Base-by-base conservation (phyloP, 2,113 vertebrate genomes). In the Chloropsis cyanopogon region DNA sequence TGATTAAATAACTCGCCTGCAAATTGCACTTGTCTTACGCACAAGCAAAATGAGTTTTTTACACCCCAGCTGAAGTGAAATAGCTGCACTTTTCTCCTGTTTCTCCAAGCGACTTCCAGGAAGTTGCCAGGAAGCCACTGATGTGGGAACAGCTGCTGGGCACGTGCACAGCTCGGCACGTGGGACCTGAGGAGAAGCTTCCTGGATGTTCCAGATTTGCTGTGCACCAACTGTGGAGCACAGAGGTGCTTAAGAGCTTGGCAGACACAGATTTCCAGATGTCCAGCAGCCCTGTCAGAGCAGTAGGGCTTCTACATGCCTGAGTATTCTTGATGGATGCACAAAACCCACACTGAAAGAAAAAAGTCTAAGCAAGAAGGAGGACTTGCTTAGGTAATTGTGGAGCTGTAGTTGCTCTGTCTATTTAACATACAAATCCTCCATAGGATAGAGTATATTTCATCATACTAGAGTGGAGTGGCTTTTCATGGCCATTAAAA, bases 191-290 rank as follows among this genome's bases (percentile, higher is more conserved):
- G 61, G 26, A 92, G 70, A 64, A 65, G 29, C 23, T 83, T 90
- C 66, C 82, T 57, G 54, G 17, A 53, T 17, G 46, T 23, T 69
- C 69, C 86, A 93, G 49, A n/a, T 68, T 76, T 53, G 14, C 63
- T 1, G 2, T 13, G n/a, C 13, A 1, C 4, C 17, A 91, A 6
- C 65, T 21, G 2, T 1, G 11, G 68, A 80, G 50, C 2, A 2
- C 46, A 14, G 66, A 31, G 14, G 18, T 80, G 82, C 37, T 72
- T 11, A 65, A 35, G 54, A 14, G 10, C 63, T 88, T 82, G 93
- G 95, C 92, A 53, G 11, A 0, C 20, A 8, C 63, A 22, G 6
- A 23, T 76, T 90, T 88, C 71, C 88, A 94, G 82, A 37, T 92
- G 95, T 57, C 88, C 92, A 80, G 63, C 46, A 86, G 66, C 41